A percentile compares a stretch with the other conserved stretches of the same genome.
Evolutionary conservation across 2,888 invertebrate species (phyloP).

Genomic region (Tholera decimalis): DNA sequence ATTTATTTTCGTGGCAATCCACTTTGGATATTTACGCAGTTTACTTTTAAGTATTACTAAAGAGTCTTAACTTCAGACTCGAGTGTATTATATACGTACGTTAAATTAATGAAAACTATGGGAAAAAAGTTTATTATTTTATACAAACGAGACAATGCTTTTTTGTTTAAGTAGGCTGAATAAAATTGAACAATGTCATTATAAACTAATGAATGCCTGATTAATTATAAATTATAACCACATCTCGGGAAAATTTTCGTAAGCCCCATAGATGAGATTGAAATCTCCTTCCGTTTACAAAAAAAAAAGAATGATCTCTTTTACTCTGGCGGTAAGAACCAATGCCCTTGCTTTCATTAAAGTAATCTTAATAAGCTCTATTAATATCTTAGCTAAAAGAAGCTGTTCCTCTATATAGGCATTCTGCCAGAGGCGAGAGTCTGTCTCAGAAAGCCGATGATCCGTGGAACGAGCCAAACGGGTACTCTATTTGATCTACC

Average conservation of each 20-base stretch:
- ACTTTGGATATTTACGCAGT: conserved; percentile 8
- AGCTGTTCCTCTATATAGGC: conserved; percentile 1
- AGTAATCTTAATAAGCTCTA: conserved; percentile 4
- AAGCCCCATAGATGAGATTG: not conserved
- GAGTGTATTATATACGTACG: conserved; percentile 12
- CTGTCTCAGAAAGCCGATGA: conserved; percentile 48
- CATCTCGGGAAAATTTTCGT: not conserved
- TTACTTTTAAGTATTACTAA: conserved; percentile 20
- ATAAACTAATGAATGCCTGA: not conserved
- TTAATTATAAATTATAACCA: not conserved
- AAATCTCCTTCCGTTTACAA: not conserved
- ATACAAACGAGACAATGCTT: conserved; percentile 17
- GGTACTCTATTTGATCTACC: conserved; percentile 60
- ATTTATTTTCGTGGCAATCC: not conserved
- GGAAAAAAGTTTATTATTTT: conserved; percentile 16
- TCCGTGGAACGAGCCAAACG: conserved; percentile 50
- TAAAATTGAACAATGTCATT: conserved; percentile 2
- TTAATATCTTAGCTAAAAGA: conserved; percentile 14
- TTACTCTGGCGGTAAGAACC: not conserved
- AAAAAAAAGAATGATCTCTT: not conserved
- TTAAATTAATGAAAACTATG: conserved; percentile 22
- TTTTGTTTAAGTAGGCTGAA: conserved; percentile 8
- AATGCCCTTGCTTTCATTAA: not conserved
- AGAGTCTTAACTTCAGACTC: too few species aligned
- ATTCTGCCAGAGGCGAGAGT: conserved; percentile 34